Evolutionary conservation across 2,888 invertebrate species (phyloP).

Genomic region (Hermodice carunculata): DNA sequence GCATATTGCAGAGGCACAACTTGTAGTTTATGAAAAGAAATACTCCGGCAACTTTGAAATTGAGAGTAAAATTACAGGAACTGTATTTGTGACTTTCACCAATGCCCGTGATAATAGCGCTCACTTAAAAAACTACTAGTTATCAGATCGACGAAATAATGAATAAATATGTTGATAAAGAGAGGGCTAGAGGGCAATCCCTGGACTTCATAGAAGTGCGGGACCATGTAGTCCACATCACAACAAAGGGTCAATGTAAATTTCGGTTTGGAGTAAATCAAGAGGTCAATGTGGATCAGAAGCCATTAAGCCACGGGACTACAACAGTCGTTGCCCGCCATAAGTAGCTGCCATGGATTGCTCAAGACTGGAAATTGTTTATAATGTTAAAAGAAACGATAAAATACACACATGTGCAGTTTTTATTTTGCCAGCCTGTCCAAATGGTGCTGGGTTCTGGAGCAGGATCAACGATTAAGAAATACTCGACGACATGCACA

Average conservation of each 20-base stretch:
- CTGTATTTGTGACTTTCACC: slow-evolving; percentile 41
- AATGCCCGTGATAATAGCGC: slow-evolving; percentile 41
- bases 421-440: too few species aligned
- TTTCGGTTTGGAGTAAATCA: slow-evolving; percentile 48
- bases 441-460: too few species aligned
- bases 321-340: too few species aligned
- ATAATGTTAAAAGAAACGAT: too few species aligned
- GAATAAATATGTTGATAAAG: slow-evolving; percentile 23
- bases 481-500: too few species aligned
- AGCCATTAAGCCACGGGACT: slow-evolving; percentile 10
- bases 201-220: slow-evolving; percentile 24
- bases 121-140: slow-evolving; percentile 37
- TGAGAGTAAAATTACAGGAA: slow-evolving; percentile 40
- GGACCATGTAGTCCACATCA: slow-evolving; percentile 18
- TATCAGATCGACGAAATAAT: slow-evolving; percentile 38
- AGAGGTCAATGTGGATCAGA: slow-evolving; percentile 36
- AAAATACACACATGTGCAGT: too few species aligned
- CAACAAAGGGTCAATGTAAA: slow-evolving; percentile 38
- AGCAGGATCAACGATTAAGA: too few species aligned
- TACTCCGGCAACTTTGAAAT: slow-evolving; percentile 58
- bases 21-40: slow-evolving; percentile 64
- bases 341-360: too few species aligned
- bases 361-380: too few species aligned
- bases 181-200: slow-evolving; percentile 19
- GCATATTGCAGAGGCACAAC: slow-evolving; percentile 62